Base-by-base conservation (phyloP, 2,113 vertebrate genomes). In the Bufo bufo region DNA sequence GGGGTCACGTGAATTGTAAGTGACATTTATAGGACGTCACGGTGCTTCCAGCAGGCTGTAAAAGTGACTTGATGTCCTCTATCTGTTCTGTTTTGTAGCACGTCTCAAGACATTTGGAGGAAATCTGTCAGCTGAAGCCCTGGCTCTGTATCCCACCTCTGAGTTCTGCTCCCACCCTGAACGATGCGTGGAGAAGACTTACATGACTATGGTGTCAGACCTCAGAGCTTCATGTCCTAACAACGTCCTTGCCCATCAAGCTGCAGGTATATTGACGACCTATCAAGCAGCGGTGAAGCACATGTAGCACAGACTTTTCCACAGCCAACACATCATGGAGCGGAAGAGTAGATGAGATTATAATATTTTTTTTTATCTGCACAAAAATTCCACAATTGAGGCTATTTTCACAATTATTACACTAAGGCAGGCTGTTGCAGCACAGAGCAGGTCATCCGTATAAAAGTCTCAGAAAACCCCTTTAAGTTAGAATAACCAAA, bases 171-270 rank as follows among this genome's bases (percentile, higher is more conserved):
- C 94, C 83, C 93, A 90, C 75, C 61, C 0, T 14, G 91, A 92
- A 63, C 93, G 92, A 85, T 96, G 95, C 65, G 94, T 92, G 0
- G 95, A 95, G 92, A 89, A 93, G 69, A 83, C 92, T 3, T 96
- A 92, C 90, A 95, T 94, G 90, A 95, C 94, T 72, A 94, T 96
- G 95, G 93, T 91, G 80, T 95, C 95, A 0, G 95, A 96, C 91
- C 91, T 96, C 90, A 91, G 94, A 75, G 90, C 20, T 85, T 94
- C 92, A 33, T 96, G 95, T 81, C 95, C 95, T 49, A 93, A 90
- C 75, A 93, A 94, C 23, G 91, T 94, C 74, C 90, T 93, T 89
- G 95, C 95, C 79, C 6, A 10, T 43, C 93, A 89, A 82, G 95
- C 95, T n/a, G 94, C 95, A 92, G 93, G 95, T 96, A 89, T 17